Conservation (phyloP, 2,888 invertebrate genomes). For the Hirtodrosophila histrioides region DNA sequence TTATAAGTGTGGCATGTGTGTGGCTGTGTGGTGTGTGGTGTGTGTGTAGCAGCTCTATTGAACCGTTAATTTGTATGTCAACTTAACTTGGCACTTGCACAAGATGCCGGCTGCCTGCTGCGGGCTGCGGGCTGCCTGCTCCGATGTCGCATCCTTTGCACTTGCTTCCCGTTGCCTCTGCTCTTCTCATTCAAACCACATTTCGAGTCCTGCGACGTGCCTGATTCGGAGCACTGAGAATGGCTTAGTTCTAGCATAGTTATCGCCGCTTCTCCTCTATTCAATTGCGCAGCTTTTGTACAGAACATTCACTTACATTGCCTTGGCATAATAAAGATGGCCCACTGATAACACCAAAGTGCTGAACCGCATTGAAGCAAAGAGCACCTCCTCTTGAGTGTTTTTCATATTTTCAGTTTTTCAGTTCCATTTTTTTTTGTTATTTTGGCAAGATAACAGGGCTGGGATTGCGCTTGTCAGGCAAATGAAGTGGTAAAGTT, state of each 20-base stretch:
- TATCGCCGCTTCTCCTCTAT: conserved; percentile 27
- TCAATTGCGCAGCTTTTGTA: conserved; percentile 51
- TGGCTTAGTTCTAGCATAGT: conserved; percentile 39
- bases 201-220: conserved; percentile 55
- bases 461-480: conserved; percentile 42
- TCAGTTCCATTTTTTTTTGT: neutral
- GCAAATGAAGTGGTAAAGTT: conserved; percentile 71
- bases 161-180: conserved; percentile 15
- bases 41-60: conserved; percentile 61
- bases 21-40: no score
- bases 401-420: neutral
- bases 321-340: conserved; percentile 57
- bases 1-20: conserved; percentile 12
- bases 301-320: conserved; percentile 48
- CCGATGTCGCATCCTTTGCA: conserved; percentile 10
- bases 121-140: conserved; percentile 31
- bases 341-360: conserved; percentile 45
- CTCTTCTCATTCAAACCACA: conserved; percentile 47
- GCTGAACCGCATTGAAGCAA: conserved; percentile 10
- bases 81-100: conserved; percentile 64
- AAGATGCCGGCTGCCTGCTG: conserved; percentile 29
- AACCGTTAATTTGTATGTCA: conserved; percentile 74
- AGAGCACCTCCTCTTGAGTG: neutral
- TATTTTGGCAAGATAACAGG: conserved; percentile 41
- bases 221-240: conserved; percentile 39